A percentile compares a stretch with the other conserved stretches of the same genome.
Evolutionary conservation across 2,888 invertebrate genomes (phyloP).

Genomic region (Abscondita cerata): DNA sequence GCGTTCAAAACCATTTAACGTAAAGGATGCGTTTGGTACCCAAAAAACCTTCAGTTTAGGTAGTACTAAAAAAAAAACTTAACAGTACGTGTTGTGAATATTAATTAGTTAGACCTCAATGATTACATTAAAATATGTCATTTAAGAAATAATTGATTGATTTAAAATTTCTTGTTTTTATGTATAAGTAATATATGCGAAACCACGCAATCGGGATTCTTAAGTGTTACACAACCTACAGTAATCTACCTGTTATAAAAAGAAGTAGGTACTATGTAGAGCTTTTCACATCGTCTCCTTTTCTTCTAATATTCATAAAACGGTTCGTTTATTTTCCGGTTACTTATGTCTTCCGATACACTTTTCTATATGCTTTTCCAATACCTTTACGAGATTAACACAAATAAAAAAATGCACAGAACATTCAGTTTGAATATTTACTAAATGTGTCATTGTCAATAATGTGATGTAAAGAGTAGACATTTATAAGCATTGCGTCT

Average conservation of each 20-base stretch:
- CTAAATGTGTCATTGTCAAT: neutral
- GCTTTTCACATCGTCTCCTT: slow-evolving; percentile 11
- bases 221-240: slow-evolving; percentile 18
- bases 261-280: slow-evolving; percentile 21
- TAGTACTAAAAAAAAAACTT: no score
- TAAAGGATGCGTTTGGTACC: no score
- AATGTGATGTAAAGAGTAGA: slow-evolving; percentile 3
- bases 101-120: neutral
- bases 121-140: neutral
- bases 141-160: slow-evolving; percentile 7
- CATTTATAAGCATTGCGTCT: neutral
- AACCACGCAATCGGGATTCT: slow-evolving; percentile 29
- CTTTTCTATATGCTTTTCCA: slow-evolving; percentile 14
- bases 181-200: slow-evolving; percentile 33
- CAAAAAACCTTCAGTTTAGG: no score
- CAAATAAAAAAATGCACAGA: neutral
- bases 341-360: no score
- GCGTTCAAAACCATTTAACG: no score
- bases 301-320: slow-evolving; percentile 27
- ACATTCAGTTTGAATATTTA: neutral
- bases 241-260: slow-evolving; percentile 23
- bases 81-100: neutral
- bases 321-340: slow-evolving; percentile 25
- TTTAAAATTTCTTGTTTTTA: slow-evolving; percentile 6
- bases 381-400: slow-evolving; percentile 1